Evolutionary conservation across 2,888 invertebrate species (phyloP).

Genomic region (Diaprepes abbreviatus): DNA sequence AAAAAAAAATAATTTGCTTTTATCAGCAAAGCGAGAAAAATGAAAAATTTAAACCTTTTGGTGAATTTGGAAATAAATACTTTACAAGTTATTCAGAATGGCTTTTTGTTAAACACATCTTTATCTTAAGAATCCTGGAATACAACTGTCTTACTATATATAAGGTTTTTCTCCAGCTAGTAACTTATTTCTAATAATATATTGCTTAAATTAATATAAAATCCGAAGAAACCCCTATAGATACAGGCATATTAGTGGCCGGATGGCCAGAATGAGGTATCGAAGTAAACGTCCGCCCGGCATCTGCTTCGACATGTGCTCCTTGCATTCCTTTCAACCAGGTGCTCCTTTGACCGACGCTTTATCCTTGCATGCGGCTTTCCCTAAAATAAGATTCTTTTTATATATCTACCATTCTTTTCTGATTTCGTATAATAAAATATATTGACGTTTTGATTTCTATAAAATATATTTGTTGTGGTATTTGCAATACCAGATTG

Average conservation of each 20-base stretch:
- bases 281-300: constrained; percentile 53
- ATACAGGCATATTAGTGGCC: constrained; percentile 34
- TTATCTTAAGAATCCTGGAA: no score
- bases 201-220: constrained; percentile 5
- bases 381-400: not conserved
- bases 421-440: not conserved
- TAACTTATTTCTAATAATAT: not conserved
- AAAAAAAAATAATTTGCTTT: no score
- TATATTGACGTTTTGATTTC: not conserved
- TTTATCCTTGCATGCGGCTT: constrained; percentile 39
- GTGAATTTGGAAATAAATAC: no score
- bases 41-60: no score
- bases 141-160: no score
- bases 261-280: constrained; percentile 39
- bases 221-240: constrained; percentile 33
- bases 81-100: no score
- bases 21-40: no score
- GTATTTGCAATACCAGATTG: no score
- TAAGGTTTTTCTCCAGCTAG: no score
- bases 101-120: no score
- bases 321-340: constrained; percentile 58
- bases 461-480: not conserved
- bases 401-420: not conserved
- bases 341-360: constrained; percentile 52
- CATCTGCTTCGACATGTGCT: constrained; percentile 59